Conservation (phyloP, 2,888 invertebrate genomes). For the Eilema depressum region DNA sequence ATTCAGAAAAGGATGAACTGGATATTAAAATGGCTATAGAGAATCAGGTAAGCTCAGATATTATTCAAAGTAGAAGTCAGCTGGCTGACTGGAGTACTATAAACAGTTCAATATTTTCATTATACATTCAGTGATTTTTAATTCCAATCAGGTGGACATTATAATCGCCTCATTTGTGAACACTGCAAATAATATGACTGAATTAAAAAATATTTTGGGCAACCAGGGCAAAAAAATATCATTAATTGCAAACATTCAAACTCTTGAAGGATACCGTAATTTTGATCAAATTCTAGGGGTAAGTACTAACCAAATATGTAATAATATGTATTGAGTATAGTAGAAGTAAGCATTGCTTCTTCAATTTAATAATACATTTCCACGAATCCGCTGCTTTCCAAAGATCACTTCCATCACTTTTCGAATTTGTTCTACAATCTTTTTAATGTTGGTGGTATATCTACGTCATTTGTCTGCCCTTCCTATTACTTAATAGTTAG, state of each 20-base stretch:
- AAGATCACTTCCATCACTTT: background rate
- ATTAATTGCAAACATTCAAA: slow-evolving; percentile 77
- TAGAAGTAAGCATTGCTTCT: background rate
- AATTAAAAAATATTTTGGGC: slow-evolving; percentile 70
- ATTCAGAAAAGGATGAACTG: slow-evolving; percentile 70
- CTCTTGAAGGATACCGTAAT: slow-evolving; percentile 70
- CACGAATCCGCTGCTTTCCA: background rate
- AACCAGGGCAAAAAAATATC: slow-evolving; percentile 77
- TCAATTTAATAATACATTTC: background rate
- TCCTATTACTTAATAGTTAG: too few species aligned
- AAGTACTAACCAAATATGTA: background rate
- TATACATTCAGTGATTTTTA: slow-evolving; percentile 34
- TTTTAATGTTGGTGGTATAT: too few species aligned
- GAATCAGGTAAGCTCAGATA: slow-evolving; percentile 65
- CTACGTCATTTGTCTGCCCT: too few species aligned
- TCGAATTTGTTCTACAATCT: background rate
- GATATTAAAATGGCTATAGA: slow-evolving; percentile 72
- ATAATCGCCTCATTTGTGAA: slow-evolving; percentile 72
- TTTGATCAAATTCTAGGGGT: slow-evolving; percentile 73
- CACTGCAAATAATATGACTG: slow-evolving; percentile 55
- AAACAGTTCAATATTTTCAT: background rate
- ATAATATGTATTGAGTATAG: too few species aligned
- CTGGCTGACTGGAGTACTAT: background rate
- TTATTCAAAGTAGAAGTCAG: background rate
- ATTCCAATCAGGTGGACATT: slow-evolving; percentile 71